These are phyloP conservation scores for Mimachlamys varia DNA, from an alignment of 2,888 invertebrate genomes.

Conservation along the genomic window DNA sequence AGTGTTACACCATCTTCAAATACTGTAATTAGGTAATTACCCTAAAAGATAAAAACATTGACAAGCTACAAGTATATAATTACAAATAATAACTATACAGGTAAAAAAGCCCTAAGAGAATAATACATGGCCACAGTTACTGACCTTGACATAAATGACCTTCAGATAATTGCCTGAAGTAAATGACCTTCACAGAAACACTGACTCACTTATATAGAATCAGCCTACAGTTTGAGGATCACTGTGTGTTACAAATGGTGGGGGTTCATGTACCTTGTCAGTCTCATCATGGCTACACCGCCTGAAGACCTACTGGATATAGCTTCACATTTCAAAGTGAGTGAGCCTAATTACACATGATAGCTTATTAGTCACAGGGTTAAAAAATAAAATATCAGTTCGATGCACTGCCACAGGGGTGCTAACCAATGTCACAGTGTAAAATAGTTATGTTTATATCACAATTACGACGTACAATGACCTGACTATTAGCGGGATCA, in stretches of 20 bases:
- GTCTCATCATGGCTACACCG: not conserved
- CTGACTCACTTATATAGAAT: not conserved
- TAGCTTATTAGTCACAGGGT: not conserved
- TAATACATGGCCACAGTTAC: not conserved
- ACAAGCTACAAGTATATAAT: not conserved
- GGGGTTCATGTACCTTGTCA: not conserved
- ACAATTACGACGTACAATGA: too few relatives aligned
- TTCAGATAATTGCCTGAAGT: not conserved
- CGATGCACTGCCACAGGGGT: not conserved
- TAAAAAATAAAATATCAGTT: not conserved
- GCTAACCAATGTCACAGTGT: not conserved
- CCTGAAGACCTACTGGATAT: not conserved
- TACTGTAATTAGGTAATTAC: not conserved
- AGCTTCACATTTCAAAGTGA: not conserved
- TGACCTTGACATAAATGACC: not conserved
- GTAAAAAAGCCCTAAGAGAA: not conserved
- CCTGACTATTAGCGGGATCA: too few relatives aligned
- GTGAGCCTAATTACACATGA: slow-evolving; percentile 10
- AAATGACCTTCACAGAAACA: not conserved
- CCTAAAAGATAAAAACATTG: not conserved
- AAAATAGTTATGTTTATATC: not conserved
- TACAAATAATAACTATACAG: not conserved
- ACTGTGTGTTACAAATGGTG: not conserved
- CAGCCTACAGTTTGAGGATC: not conserved
- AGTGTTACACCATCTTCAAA: not conserved